Conservation (phyloP, 1,140 invertebrate species). For the Lethrus apterus region DNA sequence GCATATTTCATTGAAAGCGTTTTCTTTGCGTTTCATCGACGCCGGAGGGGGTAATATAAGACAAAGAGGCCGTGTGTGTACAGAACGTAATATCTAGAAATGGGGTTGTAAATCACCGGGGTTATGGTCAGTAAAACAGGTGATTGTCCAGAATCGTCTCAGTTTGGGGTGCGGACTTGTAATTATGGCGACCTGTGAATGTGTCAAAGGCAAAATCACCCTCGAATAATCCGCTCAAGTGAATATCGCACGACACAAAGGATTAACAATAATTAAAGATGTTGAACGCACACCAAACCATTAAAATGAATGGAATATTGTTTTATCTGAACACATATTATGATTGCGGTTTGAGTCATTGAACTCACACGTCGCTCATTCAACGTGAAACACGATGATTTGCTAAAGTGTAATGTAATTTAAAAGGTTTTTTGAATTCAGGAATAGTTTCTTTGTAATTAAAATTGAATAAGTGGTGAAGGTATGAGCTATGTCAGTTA, state of each 20-base stretch:
- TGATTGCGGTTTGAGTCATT: no score
- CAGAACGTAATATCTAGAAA: constrained; percentile 8
- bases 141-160: constrained; percentile 21
- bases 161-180: constrained; percentile 16
- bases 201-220: constrained; percentile 19
- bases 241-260: constrained; percentile 14
- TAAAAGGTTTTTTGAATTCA: no score
- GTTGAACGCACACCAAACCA: constrained; percentile 12
- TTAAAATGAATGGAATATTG: no score
- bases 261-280: constrained; percentile 13
- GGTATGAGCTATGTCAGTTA: no score
- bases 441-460: no score
- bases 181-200: constrained; percentile 21
- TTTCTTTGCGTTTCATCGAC: background rate
- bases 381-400: no score
- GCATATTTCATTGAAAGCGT: background rate
- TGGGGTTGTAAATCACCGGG: constrained; percentile 17
- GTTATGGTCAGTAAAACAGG: constrained; percentile 23
- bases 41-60: background rate
- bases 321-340: no score
- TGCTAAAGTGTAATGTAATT: no score
- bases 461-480: no score
- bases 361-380: no score
- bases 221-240: constrained; percentile 17
- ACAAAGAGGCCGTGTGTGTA: background rate